Evolutionary conservation across 2,113 vertebrate genomes (phyloP).

Genomic region (Pelecanus crispus): DNA sequence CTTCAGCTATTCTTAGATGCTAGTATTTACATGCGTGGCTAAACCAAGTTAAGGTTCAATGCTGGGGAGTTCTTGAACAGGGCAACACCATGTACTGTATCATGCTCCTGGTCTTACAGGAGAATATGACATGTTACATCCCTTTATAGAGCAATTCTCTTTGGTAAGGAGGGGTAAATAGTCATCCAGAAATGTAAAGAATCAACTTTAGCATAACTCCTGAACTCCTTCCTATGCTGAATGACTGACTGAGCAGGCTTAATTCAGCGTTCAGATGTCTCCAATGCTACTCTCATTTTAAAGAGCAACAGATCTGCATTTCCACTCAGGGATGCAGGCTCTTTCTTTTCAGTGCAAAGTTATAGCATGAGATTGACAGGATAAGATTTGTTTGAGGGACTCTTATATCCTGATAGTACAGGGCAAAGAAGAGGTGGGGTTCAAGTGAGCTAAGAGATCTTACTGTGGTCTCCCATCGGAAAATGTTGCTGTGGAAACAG

Average conservation of each 20-base stretch:
- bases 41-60: neutral
- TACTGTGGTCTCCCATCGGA: conserved; percentile 90
- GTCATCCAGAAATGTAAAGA: neutral
- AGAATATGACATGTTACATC: neutral
- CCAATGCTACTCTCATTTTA: neutral
- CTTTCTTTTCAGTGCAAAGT: neutral
- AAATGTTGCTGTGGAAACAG: conserved; percentile 95
- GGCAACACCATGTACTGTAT: neutral
- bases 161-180: neutral
- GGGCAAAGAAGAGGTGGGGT: neutral
- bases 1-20: neutral
- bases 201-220: neutral
- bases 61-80: neutral
- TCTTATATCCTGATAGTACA: neutral
- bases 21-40: neutral
- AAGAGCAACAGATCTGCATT: neutral
- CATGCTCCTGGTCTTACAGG: neutral
- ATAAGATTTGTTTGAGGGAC: neutral
- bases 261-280: neutral
- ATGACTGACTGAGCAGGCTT: neutral
- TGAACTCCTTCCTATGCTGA: neutral
- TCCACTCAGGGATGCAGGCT: neutral
- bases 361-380: neutral
- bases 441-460: conserved; percentile 36
- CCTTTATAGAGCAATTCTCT: neutral